These are phyloP conservation scores for Chrysolina oricalcia DNA, from an alignment of 2,888 invertebrate genomes.

Conservation along the genomic window DNA sequence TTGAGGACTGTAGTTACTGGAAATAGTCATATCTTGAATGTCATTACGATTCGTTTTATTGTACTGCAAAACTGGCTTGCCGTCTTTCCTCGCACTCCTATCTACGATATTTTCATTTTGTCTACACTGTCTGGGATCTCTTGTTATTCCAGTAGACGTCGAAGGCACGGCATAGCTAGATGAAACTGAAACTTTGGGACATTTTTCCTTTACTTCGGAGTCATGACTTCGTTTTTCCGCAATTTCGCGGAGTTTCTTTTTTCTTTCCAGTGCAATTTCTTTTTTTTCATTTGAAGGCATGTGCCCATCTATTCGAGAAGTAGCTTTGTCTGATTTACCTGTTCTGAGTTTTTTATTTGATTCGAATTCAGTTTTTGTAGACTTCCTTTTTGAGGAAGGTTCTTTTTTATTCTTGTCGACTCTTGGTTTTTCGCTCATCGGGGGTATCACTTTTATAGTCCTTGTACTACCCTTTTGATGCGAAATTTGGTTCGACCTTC, in stretches of 20 bases:
- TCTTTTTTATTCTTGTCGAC: background rate
- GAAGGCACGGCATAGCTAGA: background rate
- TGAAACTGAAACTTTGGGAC: background rate
- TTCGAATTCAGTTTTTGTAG: background rate
- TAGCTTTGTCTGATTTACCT: background rate
- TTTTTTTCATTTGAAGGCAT: conserved; percentile 8
- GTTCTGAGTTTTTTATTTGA: conserved; percentile 11
- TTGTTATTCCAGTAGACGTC: background rate
- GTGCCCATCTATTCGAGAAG: background rate
- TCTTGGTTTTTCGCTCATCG: background rate
- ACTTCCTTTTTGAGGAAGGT: conserved; percentile 14
- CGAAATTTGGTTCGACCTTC: background rate
- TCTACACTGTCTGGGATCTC: conserved; percentile 6
- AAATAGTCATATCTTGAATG: conserved; percentile 46
- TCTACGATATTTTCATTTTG: background rate
- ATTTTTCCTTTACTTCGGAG: background rate
- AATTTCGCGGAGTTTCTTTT: conserved; percentile 10
- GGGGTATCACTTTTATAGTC: background rate
- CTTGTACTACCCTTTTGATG: background rate
- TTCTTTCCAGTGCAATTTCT: conserved; percentile 1
- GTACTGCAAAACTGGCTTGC: background rate
- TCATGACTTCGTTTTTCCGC: background rate
- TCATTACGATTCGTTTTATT: conserved; percentile 5
- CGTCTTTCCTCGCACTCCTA: background rate
- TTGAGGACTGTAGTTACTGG: conserved; percentile 43